Conservation (phyloP, 2,888 invertebrate species). For the Stenodema calcarata region DNA sequence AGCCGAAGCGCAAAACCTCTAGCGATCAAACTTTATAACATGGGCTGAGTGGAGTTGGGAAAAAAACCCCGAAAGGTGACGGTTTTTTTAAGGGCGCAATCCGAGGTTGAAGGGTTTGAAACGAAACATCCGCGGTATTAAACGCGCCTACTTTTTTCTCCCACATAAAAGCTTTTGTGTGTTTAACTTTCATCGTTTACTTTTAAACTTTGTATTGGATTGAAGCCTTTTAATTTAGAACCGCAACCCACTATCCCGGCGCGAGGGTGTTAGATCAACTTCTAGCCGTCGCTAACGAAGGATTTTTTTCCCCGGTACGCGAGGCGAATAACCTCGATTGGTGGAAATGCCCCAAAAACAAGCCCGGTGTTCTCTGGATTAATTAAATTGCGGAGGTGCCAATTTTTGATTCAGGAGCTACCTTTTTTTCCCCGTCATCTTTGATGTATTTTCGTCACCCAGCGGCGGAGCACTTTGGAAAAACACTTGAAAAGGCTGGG, state of each 20-base stretch:
- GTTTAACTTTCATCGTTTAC: conserved; percentile 33
- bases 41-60: background rate
- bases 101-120: background rate
- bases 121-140: background rate
- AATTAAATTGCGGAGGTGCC: too few species aligned
- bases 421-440: too few species aligned
- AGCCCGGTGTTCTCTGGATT: too few species aligned
- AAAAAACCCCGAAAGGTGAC: background rate
- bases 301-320: background rate
- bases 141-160: background rate
- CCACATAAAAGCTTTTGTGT: conserved; percentile 36
- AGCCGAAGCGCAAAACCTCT: background rate
- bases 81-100: background rate
- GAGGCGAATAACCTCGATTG: too few species aligned
- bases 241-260: background rate
- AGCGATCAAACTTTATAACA: background rate
- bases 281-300: background rate
- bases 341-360: too few species aligned
- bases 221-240: conserved; percentile 24
- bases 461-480: too few species aligned
- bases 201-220: conserved; percentile 22
- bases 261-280: background rate
- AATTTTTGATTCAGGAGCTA: too few species aligned
- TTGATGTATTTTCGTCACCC: too few species aligned
- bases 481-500: too few species aligned